Evolutionary conservation across 2,888 invertebrate species (phyloP).

Genomic region (Pristionchus fissidentatus): DNA sequence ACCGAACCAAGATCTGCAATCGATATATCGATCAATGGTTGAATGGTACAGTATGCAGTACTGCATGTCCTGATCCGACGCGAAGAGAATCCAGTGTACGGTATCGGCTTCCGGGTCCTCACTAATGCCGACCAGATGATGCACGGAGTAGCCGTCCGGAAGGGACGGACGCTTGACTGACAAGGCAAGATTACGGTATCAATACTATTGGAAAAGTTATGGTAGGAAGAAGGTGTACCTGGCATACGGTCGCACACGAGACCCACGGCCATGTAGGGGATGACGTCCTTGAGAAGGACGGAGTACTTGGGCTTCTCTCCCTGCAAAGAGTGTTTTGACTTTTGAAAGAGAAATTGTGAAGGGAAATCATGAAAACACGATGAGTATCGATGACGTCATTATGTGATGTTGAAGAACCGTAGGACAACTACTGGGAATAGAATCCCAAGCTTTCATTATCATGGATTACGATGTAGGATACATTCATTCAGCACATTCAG

Average conservation of each 20-base stretch:
- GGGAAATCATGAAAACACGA: too few relatives aligned
- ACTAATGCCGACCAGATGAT: conserved; percentile 10
- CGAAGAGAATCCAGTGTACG: conserved; percentile 33
- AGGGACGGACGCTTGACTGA: conserved; percentile 9
- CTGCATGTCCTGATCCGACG: conserved; percentile 10
- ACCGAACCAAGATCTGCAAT: conserved; percentile 67
- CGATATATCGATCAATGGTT: neutral
- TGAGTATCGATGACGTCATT: too few relatives aligned
- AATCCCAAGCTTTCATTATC: too few relatives aligned
- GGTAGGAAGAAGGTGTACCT: neutral
- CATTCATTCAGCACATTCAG: too few relatives aligned
- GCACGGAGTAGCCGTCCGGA: conserved; percentile 11
- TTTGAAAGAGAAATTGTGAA: neutral
- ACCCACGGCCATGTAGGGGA: conserved; percentile 32
- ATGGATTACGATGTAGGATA: too few relatives aligned
- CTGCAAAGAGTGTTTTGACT: neutral
- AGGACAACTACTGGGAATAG: too few relatives aligned
- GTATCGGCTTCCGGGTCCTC: conserved; percentile 18
- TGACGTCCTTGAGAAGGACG: conserved; percentile 19
- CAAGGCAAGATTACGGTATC: neutral
- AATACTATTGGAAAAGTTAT: neutral
- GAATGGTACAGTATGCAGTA: neutral
- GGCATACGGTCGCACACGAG: conserved; percentile 38
- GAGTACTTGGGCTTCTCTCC: conserved; percentile 6
- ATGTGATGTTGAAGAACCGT: too few relatives aligned